Percentiles rank a stretch among this genome's conserved stretches.
Conservation (phyloP, 1,140 invertebrate genomes). For the Lepidurus couesii region DNA sequence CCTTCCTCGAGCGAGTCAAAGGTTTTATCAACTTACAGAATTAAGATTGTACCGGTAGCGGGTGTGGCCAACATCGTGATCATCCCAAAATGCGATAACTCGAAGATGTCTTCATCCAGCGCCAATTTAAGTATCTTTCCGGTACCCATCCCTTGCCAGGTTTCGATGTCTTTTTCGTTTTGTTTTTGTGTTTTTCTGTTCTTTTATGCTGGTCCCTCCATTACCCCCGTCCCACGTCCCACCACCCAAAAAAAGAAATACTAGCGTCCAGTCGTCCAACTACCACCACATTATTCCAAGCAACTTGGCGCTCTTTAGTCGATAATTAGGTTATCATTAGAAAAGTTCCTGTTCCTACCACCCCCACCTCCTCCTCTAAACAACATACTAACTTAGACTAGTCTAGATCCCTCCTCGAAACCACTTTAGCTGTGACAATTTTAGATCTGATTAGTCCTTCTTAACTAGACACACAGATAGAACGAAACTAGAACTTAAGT, state of each 20-base stretch:
- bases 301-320: background rate
- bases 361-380: background rate
- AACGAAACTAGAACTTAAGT: background rate
- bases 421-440: background rate
- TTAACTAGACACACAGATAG: background rate
- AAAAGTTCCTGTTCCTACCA: background rate
- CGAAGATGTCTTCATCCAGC: no score
- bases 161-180: no score
- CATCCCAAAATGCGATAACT: no score
- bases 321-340: background rate
- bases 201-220: no score
- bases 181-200: no score
- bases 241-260: background rate
- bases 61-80: no score
- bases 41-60: no score
- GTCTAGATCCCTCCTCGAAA: background rate
- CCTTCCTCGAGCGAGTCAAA: no score
- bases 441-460: constrained; percentile 4
- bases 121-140: no score
- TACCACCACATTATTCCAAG: background rate
- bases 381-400: background rate
- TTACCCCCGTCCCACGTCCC: no score
- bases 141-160: no score
- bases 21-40: no score
- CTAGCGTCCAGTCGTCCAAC: background rate